A percentile compares a stretch with the other conserved stretches of the same genome.
Conservation (phyloP, 2,113 vertebrate genomes). For the Leptodactylus fuscus region DNA sequence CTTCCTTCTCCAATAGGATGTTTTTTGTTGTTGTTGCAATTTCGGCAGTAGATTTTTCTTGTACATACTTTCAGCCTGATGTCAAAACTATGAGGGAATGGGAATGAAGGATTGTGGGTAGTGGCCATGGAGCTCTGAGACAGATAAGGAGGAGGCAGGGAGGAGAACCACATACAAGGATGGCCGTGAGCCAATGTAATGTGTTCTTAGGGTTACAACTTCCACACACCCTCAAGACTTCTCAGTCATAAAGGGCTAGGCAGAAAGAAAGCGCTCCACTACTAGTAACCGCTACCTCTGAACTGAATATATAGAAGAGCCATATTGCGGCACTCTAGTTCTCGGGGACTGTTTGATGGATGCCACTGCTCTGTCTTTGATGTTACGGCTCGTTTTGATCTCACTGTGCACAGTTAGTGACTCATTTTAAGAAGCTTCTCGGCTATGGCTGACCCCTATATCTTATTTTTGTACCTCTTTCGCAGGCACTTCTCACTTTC, state of each 20-base stretch:
- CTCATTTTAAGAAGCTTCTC: conserved; percentile 2
- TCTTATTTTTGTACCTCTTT: background rate
- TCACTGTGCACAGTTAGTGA: background rate
- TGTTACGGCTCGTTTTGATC: background rate
- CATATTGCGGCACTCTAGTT: too few species aligned
- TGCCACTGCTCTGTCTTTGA: background rate
- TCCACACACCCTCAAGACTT: conserved; percentile 39
- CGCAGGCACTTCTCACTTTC: conserved; percentile 24
- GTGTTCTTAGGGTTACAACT: conserved; percentile 18
- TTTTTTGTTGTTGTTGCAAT: conserved; percentile 31
- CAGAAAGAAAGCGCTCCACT: background rate
- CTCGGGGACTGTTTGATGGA: background rate
- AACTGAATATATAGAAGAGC: background rate
- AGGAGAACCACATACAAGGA: background rate
- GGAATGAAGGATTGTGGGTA: conserved; percentile 43
- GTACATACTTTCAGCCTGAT: conserved; percentile 54
- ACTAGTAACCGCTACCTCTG: background rate
- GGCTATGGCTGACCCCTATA: background rate
- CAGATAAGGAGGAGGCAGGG: conserved; percentile 30
- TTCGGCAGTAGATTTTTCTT: conserved; percentile 12
- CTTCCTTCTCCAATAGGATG: conserved; percentile 8
- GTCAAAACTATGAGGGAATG: conserved; percentile 46
- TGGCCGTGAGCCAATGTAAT: conserved; percentile 18
- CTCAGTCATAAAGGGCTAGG: background rate
- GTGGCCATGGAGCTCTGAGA: conserved; percentile 38